These are phyloP conservation scores for Chrysoperla carnea DNA, from an alignment of 1,140 invertebrate species.

Conservation along the genomic window DNA sequence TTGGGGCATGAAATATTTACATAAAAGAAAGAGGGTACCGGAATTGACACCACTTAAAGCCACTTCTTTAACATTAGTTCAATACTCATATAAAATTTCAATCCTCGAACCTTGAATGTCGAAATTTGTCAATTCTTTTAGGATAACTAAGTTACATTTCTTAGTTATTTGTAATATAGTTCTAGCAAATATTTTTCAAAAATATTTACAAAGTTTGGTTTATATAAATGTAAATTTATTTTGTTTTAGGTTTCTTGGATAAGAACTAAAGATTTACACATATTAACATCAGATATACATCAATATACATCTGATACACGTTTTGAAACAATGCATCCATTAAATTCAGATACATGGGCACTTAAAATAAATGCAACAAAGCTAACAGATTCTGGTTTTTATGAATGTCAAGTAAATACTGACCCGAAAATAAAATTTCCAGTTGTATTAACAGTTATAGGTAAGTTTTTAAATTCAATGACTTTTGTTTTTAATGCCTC, in stretches of 20 bases:
- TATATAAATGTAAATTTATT: conserved; percentile 7
- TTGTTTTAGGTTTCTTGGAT: conserved; percentile 58
- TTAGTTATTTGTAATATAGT: too few species aligned
- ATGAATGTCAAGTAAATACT: conserved; percentile 66
- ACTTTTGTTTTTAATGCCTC: background rate
- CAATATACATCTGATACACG: conserved; percentile 56
- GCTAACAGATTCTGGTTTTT: conserved; percentile 44
- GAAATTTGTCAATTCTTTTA: too few species aligned
- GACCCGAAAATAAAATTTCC: conserved; percentile 59
- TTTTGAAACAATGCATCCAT: conserved; percentile 34
- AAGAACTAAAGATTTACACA: conserved; percentile 49
- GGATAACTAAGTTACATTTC: too few species aligned
- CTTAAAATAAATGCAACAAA: conserved; percentile 46
- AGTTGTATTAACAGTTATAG: conserved; percentile 42
- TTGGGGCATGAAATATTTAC: too few species aligned
- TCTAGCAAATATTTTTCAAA: too few species aligned
- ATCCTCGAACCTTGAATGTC: too few species aligned
- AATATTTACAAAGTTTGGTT: too few species aligned
- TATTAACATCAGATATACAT: conserved; percentile 45
- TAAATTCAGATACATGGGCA: conserved; percentile 39
- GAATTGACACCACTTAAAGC: too few species aligned
- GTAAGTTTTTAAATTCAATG: conserved; percentile 21
- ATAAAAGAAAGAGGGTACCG: too few species aligned
- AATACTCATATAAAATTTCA: too few species aligned
- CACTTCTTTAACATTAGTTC: too few species aligned